Base-by-base conservation (phyloP, 2,888 invertebrate species). In the Galerucella pusilla region DNA sequence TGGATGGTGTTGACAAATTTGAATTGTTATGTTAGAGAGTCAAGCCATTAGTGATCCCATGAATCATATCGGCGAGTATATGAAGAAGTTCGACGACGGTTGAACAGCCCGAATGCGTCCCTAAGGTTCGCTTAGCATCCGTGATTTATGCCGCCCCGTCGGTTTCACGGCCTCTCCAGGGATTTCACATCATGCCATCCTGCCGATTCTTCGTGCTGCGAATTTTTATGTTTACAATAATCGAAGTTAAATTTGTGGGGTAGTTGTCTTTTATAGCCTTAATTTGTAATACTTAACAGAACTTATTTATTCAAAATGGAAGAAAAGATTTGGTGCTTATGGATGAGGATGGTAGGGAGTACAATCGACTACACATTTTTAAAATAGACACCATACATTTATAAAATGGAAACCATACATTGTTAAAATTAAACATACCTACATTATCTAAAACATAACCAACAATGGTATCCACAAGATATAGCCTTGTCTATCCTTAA, bases 41-140 rank as follows among this genome's bases (percentile, higher is more conserved):
- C 78, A 80, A 80, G 81, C 81, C 81, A 84, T 84, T 85, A 84
- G 84, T 80, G 80, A 76, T 75, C 78, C 82, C 82, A 83, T 85
- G 85, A 84, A 85, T 85, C 84, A 69, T 69, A 68, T 67, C 60
- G 72, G 72, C 60, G 67, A 46, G 35, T 60, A 60, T 60, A 67
- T 67, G 72, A 72, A 66, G 66, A 66, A 66, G 72, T 75, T 74
- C 66, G 75, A 71, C 75, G 73, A 60, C 61, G 71, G 73, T 68
- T 70, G 77, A 77, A 77, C 65, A 73, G 74, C 74, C 77, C 81
- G 83, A 84, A 85, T 84, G 83, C 79, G 81, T 83, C 84, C 85
- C 82, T 76, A 60, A 80, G 84, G 84, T 78, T 80, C 84, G 83
- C 84, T 85, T 83, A 84, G 81, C 81, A 80, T 79, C 81, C 78